Conservation (phyloP, 2,888 invertebrate genomes). For the Sthenelais limicola region DNA sequence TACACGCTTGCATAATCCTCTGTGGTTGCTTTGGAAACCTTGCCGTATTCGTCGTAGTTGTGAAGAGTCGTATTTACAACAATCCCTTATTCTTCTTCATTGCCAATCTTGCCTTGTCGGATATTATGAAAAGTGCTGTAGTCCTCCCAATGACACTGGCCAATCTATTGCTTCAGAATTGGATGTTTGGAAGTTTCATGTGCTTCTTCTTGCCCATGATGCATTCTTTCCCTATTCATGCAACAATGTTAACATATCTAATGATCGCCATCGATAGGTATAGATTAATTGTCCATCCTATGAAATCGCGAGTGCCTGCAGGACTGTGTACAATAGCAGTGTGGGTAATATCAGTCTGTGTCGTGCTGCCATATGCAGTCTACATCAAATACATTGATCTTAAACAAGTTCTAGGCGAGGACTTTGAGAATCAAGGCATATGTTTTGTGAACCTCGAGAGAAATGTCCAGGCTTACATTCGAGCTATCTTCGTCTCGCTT, state of each 20-base stretch:
- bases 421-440: slow-evolving; percentile 64
- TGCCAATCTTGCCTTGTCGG: slow-evolving; percentile 79
- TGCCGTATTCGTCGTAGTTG: slow-evolving; percentile 75
- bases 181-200: slow-evolving; percentile 81
- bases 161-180: slow-evolving; percentile 80
- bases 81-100: slow-evolving; percentile 80
- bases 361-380: slow-evolving; percentile 82
- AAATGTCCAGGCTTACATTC: slow-evolving; percentile 67
- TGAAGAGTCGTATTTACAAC: slow-evolving; percentile 75
- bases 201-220: slow-evolving; percentile 83
- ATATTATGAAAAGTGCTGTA: slow-evolving; percentile 79
- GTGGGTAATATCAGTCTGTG: slow-evolving; percentile 81
- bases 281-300: slow-evolving; percentile 79
- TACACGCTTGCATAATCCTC: slow-evolving; percentile 76
- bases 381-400: slow-evolving; percentile 82
- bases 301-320: slow-evolving; percentile 78
- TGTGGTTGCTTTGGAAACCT: slow-evolving; percentile 74
- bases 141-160: slow-evolving; percentile 81
- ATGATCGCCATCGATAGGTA: slow-evolving; percentile 81
- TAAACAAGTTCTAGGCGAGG: slow-evolving; percentile 74
- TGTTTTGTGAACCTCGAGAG: slow-evolving; percentile 64
- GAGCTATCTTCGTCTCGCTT: slow-evolving; percentile 69
- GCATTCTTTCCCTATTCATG: slow-evolving; percentile 82
- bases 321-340: slow-evolving; percentile 80
- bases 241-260: slow-evolving; percentile 80